Base-by-base conservation (phyloP, 2,113 vertebrate genomes). In the Marmota monax region DNA sequence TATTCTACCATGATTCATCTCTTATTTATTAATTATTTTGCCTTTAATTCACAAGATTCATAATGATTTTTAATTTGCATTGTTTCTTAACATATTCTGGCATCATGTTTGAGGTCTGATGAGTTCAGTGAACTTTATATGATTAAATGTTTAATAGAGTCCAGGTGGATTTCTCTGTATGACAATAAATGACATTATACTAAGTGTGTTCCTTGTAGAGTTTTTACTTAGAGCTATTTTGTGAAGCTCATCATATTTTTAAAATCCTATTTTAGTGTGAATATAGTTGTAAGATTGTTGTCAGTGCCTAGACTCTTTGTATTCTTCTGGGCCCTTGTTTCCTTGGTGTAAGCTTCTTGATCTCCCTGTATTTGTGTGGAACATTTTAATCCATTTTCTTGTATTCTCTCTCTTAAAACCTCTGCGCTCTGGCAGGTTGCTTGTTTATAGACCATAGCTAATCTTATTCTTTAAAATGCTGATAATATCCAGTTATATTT, bases 41-140 rank as follows among this genome's bases (percentile, higher is more conserved):
- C 37, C 63, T 51, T n/a, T 77, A 10, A 1, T 58, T 12, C 70
- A 87, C 4, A 88, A 93, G 76, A 73, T 2, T 79, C 27, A 58
- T n/a, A 56, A 34, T 89, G 93, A 88, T 95, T 80, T 92, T 93
- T 88, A 88, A 51, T 88, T 61, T 93, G 7, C 88, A 94, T 22
- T 90, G 22, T 90, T 86, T 37, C 37, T 88, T 86, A 45, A 29
- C 25, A 48, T 83, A 4, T 12, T 22, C 84, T 89, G 51, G 53
- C 25, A 9, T 89, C 20, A 29, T 95, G 4, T 95, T 95, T 32
- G 51, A 87, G 83, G 93, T 84, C 6, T 92, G 0, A 0, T 91
- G 84, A 53, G 51, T 82, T 56, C 56, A n/a, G 67, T 95, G 13
- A 5, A 90, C 16, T 79, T 83, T 61, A 37, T 84, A 25, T 88